Conservation (phyloP, 1,140 invertebrate genomes). For the Adoxophyes honmai region DNA sequence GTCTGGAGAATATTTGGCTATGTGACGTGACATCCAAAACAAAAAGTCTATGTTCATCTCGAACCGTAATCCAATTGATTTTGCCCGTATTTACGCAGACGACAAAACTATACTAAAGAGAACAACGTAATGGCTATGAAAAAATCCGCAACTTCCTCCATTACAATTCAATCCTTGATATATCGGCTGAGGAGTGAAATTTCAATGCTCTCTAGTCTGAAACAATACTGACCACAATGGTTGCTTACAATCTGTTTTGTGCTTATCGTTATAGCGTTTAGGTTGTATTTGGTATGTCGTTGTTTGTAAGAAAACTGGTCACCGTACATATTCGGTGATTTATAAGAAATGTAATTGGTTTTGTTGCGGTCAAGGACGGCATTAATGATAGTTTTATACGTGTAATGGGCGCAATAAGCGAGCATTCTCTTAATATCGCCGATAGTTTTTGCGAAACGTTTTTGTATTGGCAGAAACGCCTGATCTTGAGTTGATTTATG, state of each 20-base stretch:
- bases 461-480: neutral
- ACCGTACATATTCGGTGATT: slow-evolving; percentile 28
- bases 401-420: slow-evolving; percentile 30
- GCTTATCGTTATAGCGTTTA: neutral
- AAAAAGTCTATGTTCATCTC: neutral
- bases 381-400: slow-evolving; percentile 38
- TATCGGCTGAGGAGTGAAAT: neutral
- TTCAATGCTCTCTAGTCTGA: neutral
- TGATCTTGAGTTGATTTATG: neutral
- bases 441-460: neutral
- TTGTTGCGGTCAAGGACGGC: slow-evolving; percentile 33
- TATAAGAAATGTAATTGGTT: slow-evolving; percentile 40
- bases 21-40: too few relatives aligned
- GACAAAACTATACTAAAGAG: slow-evolving; percentile 5
- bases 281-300: neutral
- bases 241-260: neutral
- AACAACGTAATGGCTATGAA: neutral
- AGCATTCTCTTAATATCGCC: slow-evolving; percentile 27
- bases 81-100: slow-evolving; percentile 1
- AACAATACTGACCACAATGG: neutral
- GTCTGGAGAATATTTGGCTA: too few relatives aligned
- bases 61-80: slow-evolving; percentile 2
- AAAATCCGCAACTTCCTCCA: neutral
- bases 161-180: neutral
- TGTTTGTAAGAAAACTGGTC: slow-evolving; percentile 16